phyloP scores from a whole-genome alignment of 2,113 vertebrate genomes.

The Oncorhynchus tshawytscha region DNA sequence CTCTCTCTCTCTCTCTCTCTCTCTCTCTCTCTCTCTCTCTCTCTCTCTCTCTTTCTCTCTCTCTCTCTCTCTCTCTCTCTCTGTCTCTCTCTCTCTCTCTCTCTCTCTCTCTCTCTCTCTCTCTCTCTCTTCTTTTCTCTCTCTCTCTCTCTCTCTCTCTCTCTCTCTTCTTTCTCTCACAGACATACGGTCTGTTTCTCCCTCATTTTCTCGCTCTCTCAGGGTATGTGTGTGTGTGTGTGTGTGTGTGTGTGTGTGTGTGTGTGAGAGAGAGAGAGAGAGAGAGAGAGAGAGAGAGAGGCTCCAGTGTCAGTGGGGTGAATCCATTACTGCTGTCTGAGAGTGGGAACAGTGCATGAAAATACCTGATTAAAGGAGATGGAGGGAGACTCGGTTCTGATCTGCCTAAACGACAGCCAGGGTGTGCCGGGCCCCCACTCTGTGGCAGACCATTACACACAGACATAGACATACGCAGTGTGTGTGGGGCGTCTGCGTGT shows the following conservation, averaged over 20 bases:
- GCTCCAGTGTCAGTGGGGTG: slow-evolving; percentile 20
- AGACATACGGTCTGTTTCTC: too few relatives aligned
- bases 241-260: not conserved
- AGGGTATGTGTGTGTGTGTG: not conserved
- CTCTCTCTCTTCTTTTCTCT: too few relatives aligned
- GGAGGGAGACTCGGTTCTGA: not conserved
- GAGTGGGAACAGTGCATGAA: slow-evolving; percentile 38
- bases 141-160: too few relatives aligned
- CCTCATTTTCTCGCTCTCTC: too few relatives aligned
- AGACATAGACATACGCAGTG: not conserved
- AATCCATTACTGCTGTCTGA: slow-evolving; percentile 30
- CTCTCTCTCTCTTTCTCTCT: too few relatives aligned
- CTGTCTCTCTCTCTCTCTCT: not conserved
- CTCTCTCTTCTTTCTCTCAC: not conserved
- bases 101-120: not conserved
- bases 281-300: not conserved
- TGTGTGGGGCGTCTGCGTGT: not conserved
- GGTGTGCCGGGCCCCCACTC: slow-evolving; percentile 18
- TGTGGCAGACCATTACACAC: not conserved
- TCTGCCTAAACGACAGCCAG: slow-evolving; percentile 32
- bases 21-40: slow-evolving; percentile 11
- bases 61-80: too few relatives aligned
- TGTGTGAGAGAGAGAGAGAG: not conserved
- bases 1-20: slow-evolving; percentile 6
- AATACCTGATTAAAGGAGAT: slow-evolving; percentile 32